Evolutionary conservation across 2,797 vertebrate genomes (phyloP), one percentile per base, ranked within the genome.

Genomic region (Macropodus opercularis): DNA sequence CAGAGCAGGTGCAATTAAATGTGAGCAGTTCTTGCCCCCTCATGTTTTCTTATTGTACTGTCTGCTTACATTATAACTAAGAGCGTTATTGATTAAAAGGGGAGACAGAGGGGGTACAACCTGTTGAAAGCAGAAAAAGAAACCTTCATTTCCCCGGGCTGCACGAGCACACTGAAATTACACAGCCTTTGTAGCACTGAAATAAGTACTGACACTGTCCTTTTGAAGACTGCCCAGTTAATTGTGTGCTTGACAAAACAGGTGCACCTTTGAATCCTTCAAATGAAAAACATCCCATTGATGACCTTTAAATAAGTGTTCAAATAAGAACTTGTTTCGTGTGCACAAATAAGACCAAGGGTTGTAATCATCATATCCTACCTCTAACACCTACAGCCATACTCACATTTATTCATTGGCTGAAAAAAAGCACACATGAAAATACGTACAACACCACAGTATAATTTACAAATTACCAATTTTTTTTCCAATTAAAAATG

Each of bases 51-150:
- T 69, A 23, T 66, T 62, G 41, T 63, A 34, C n/a, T 44, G 23
- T 48, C 69, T 75, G 63, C 53, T 70, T 49, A 64, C 34, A 74
- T 61, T 60, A 60, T 36, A 83, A 71, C 83, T 63, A 72, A 66
- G 73, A 56, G 43, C 34, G 57, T 75, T 60, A 34, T 81, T 78
- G 80, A 84, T 90, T 74, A 74, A 77, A 52, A 55, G 26, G 48
- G 75, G 61, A 72, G 48, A 63, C 35, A 55, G 69, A 40, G 35
- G 18, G 3, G 54, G 70, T 53, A 8, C 29, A 53, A 36, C 39
- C 55, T 17, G 24, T 26, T 69, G 26, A 77, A 65, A 63, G 50
- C 43, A 39, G 62, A 57, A 53, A 52, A 51, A 51, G 56, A 63
- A 68, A 41, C 40, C 15, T 39, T 62, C 17, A 39, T 47, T 69